Evolutionary conservation across 2,888 invertebrate species (phyloP).

Genomic region (Hypsopygia costalis): DNA sequence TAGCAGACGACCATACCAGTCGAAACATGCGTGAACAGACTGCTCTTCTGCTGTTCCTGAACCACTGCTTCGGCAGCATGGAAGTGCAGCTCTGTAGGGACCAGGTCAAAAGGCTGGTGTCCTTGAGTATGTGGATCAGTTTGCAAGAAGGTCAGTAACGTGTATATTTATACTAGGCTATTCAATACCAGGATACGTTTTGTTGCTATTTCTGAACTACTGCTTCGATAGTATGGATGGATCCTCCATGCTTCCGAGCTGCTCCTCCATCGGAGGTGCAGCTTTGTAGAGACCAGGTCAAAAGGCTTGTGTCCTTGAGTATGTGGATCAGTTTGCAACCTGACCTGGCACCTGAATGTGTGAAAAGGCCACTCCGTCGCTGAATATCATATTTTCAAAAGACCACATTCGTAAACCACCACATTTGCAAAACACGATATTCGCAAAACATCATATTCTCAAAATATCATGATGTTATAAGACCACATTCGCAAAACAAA

Average conservation of each 20-base stretch:
- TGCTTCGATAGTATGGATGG: slow-evolving; percentile 99
- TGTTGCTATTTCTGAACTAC: slow-evolving; percentile 96
- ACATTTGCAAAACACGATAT: too few species aligned
- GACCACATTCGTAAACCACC: too few species aligned
- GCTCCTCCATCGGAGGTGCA: too few species aligned
- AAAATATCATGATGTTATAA: too few species aligned
- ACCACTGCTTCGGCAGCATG: slow-evolving; percentile 98
- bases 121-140: slow-evolving; percentile 96
- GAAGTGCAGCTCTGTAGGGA: slow-evolving; percentile 96
- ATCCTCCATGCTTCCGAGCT: too few species aligned
- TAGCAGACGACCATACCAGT: slow-evolving; percentile 78
- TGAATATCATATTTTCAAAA: too few species aligned
- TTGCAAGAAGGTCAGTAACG: slow-evolving; percentile 86
- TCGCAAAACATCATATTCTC: too few species aligned
- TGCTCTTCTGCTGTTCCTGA: slow-evolving; percentile 93
- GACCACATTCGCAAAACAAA: too few species aligned
- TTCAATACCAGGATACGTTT: too few species aligned
- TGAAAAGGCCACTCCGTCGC: too few species aligned
- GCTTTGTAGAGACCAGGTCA: slow-evolving; percentile 94
- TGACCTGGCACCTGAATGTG: too few species aligned
- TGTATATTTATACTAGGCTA: too few species aligned
- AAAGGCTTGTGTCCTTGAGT: slow-evolving; percentile 93
- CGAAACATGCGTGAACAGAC: slow-evolving; percentile 88
- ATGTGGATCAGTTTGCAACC: slow-evolving; percentile 96
- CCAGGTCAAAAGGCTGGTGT: slow-evolving; percentile 94